Conservation (phyloP, 2,888 invertebrate genomes). For the Conistra vaccinii region DNA sequence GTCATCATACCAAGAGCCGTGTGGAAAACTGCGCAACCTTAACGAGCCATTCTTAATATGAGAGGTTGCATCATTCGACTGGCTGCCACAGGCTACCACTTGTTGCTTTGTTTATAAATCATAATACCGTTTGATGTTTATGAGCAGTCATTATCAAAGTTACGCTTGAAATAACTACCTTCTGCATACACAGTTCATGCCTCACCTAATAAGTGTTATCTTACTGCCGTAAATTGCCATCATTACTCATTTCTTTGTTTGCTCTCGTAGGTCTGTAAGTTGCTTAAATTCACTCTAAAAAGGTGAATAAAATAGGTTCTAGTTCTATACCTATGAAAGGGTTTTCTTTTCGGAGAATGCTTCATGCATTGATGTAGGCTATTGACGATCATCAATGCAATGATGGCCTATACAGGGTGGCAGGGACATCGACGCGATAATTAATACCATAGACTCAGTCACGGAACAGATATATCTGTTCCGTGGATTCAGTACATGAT, state of each 20-base stretch:
- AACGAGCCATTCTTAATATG: slow-evolving; percentile 58
- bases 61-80: slow-evolving; percentile 53
- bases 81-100: slow-evolving; percentile 35
- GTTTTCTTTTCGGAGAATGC: neutral
- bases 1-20: slow-evolving; percentile 66
- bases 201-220: slow-evolving; percentile 37
- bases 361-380: neutral
- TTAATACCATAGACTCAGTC: no score
- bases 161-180: slow-evolving; percentile 40
- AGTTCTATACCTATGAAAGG: neutral
- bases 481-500: no score
- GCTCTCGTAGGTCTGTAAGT: slow-evolving; percentile 12
- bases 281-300: neutral
- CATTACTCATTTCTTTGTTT: slow-evolving; percentile 35
- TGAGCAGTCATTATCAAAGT: slow-evolving; percentile 54
- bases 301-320: neutral
- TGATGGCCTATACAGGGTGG: neutral
- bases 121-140: slow-evolving; percentile 53
- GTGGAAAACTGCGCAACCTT: slow-evolving; percentile 65
- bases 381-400: neutral
- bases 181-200: slow-evolving; percentile 25
- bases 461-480: no score
- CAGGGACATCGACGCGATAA: no score
- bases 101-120: slow-evolving; percentile 63
- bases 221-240: slow-evolving; percentile 21